These are phyloP conservation scores for Balaeniceps rex DNA, from an alignment of 2,113 vertebrate species.

Conservation along the genomic window DNA sequence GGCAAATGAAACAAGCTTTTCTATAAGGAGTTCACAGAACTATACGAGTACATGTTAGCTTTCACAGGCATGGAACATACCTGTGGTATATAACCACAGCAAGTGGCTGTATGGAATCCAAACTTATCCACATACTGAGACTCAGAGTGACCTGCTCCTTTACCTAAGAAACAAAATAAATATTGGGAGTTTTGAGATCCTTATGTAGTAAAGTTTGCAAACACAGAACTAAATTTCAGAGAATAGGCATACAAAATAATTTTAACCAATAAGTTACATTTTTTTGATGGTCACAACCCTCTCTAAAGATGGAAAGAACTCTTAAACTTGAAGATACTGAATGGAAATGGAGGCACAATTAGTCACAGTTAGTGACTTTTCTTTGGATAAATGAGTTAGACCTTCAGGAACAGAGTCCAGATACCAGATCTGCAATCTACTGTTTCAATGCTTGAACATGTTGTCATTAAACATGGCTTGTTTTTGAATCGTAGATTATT, in stretches of 20 bases:
- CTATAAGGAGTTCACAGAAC: neutral
- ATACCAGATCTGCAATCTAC: neutral
- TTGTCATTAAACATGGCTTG: neutral
- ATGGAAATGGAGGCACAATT: neutral
- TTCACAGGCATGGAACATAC: slow-evolving; percentile 59
- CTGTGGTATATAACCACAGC: slow-evolving; percentile 90
- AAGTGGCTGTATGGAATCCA: slow-evolving; percentile 85
- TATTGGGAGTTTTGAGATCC: neutral
- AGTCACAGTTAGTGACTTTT: neutral
- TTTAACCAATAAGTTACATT: neutral
- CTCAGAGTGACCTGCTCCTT: slow-evolving; percentile 66
- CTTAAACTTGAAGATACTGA: neutral
- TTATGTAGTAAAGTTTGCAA: neutral
- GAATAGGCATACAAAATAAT: neutral
- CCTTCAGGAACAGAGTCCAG: neutral
- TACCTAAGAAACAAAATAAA: slow-evolving; percentile 68
- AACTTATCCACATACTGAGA: slow-evolving; percentile 75
- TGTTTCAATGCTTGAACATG: neutral
- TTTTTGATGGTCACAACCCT: neutral
- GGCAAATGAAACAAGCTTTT: neutral
- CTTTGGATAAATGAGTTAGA: neutral
- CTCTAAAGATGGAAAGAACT: neutral
- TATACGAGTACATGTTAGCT: neutral
- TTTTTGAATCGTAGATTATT: neutral
- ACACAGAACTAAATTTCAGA: neutral